Conservation (phyloP, 2,888 invertebrate genomes). For the Coenonympha arcania region DNA sequence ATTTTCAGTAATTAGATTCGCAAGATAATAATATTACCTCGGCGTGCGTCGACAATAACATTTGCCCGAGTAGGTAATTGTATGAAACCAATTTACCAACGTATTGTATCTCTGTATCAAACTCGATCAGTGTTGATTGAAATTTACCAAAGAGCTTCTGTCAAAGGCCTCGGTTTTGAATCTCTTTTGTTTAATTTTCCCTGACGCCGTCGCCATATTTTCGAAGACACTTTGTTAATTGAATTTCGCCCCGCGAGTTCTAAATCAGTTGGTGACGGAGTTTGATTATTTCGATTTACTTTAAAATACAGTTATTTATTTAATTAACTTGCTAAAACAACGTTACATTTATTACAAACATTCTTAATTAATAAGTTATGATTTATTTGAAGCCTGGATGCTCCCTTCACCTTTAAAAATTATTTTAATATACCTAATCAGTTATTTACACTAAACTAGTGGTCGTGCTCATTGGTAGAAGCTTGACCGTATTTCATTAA, state of each 20-base stretch:
- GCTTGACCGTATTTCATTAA: too few relatives aligned
- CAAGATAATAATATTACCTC: neutral
- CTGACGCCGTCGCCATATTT: conserved; percentile 7
- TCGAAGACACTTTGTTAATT: conserved; percentile 16
- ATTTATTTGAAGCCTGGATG: too few relatives aligned
- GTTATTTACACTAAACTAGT: too few relatives aligned
- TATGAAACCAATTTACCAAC: neutral
- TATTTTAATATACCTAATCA: too few relatives aligned
- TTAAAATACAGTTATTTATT: neutral
- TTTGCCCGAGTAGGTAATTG: neutral
- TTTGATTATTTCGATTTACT: conserved; percentile 1
- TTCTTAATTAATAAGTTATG: too few relatives aligned
- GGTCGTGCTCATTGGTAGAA: too few relatives aligned
- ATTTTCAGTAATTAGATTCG: neutral
- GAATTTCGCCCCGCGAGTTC: conserved; percentile 11
- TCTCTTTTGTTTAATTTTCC: conserved; percentile 20
- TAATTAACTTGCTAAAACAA: neutral
- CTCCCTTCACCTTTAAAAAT: too few relatives aligned
- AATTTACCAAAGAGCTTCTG: conserved; percentile 21
- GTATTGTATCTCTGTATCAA: conserved; percentile 11
- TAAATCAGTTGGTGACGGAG: conserved; percentile 5
- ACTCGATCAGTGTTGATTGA: conserved; percentile 22
- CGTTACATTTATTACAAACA: too few relatives aligned
- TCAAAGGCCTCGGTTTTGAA: conserved; percentile 17
- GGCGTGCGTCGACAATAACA: too few relatives aligned